Conservation (phyloP, 1,140 invertebrate genomes). For the Microplitis mediator region DNA sequence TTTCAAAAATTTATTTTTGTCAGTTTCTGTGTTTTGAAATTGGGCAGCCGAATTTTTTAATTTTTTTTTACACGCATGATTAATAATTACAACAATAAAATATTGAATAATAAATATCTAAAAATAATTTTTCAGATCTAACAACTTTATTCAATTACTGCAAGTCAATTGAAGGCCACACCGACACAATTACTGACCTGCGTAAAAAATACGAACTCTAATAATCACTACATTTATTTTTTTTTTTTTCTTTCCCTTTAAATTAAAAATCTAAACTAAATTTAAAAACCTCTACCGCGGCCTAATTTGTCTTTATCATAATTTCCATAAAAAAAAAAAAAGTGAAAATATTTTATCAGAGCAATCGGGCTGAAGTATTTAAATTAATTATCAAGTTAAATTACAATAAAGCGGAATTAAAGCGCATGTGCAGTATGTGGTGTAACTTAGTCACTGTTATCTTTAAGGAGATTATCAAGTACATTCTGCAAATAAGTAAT, state of each 20-base stretch:
- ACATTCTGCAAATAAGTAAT: background rate
- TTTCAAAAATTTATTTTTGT: too few relatives aligned
- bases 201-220: slow-evolving; percentile 49
- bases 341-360: background rate
- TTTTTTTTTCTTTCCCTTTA: background rate
- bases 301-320: background rate
- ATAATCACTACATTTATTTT: background rate
- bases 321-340: background rate
- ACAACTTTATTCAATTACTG: slow-evolving; percentile 47
- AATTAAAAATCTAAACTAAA: background rate
- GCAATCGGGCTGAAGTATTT: background rate
- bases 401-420: background rate
- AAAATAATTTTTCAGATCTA: slow-evolving; percentile 45
- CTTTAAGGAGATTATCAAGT: background rate
- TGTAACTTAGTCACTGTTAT: background rate
- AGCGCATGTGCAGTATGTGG: slow-evolving; percentile 24
- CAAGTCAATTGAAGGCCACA: slow-evolving; percentile 38
- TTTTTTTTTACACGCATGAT: background rate
- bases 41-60: too few relatives aligned
- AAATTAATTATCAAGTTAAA: background rate
- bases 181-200: slow-evolving; percentile 40
- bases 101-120: background rate
- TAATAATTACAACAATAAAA: too few relatives aligned
- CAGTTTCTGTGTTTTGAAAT: too few relatives aligned
- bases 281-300: background rate